Percentiles rank a stretch among this genome's conserved stretches.
These are phyloP conservation scores for Macquaria ambigua DNA, from an alignment of 2,113 vertebrate species.

Conservation along the genomic window DNA sequence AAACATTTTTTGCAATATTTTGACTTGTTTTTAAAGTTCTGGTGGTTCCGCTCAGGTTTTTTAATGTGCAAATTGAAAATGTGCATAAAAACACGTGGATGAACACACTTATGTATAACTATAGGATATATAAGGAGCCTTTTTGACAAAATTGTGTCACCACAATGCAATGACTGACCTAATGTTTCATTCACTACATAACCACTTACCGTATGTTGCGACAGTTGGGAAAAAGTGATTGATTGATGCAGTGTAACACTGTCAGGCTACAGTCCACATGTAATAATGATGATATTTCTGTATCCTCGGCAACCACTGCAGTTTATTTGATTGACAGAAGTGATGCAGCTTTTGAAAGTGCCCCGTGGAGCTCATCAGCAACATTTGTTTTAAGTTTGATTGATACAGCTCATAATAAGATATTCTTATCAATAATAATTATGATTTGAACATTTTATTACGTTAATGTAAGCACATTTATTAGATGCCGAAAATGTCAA, in stretches of 20 bases:
- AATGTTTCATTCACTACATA: background rate
- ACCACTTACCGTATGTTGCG: background rate
- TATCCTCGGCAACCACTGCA: background rate
- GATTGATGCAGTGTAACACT: background rate
- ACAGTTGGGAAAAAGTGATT: background rate
- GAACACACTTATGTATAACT: no score
- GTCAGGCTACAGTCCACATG: background rate
- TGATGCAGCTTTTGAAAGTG: background rate
- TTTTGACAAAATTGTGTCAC: background rate
- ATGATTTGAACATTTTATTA: background rate
- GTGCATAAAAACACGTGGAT: background rate
- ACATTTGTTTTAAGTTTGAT: background rate
- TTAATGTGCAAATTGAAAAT: background rate
- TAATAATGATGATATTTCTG: background rate
- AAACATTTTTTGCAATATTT: background rate
- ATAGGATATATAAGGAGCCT: background rate
- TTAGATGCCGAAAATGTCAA: background rate
- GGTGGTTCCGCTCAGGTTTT: background rate
- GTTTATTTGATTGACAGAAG: slow-evolving; percentile 2
- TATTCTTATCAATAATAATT: background rate
- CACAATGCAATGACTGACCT: background rate
- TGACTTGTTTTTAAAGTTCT: background rate
- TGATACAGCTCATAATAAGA: background rate
- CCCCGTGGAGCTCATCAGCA: no score
- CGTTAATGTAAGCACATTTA: background rate